phyloP scores from a whole-genome alignment of 35 echinoderm and acorn worm genomes.

The Heliocidaris tuberculata region DNA sequence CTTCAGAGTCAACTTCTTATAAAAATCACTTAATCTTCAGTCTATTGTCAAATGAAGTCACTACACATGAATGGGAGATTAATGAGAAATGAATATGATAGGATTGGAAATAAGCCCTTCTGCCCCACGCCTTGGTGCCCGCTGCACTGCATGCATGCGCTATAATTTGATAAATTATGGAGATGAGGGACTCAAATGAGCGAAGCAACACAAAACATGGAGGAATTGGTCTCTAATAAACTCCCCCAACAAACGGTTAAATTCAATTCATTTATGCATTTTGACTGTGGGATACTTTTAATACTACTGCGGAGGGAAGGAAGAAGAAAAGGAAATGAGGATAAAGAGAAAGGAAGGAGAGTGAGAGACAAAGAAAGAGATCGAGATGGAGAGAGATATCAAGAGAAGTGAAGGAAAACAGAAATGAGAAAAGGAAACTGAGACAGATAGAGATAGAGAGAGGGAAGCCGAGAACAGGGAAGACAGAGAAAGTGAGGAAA shows the following conservation, averaged over 20 bases:
- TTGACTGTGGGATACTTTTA: constrained; percentile 21
- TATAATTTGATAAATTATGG: constrained; percentile 22
- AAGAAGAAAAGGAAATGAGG: not conserved
- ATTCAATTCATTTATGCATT: constrained; percentile 43
- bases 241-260: constrained; percentile 28
- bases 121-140: not conserved
- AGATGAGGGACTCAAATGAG: constrained; percentile 13
- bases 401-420: too few species aligned
- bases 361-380: not conserved
- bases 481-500: not conserved
- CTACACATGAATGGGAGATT: not conserved
- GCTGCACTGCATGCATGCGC: not conserved
- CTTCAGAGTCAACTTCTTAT: not conserved
- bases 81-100: not conserved
- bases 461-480: not conserved
- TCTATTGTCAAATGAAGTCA: constrained; percentile 11
- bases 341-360: not conserved
- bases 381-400: not conserved
- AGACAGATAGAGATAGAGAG: not conserved
- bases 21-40: not conserved
- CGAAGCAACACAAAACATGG: not conserved
- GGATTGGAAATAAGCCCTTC: not conserved
- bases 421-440: too few species aligned
- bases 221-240: not conserved
- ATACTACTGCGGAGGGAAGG: not conserved